These are phyloP conservation scores for Tragelaphus imberbis DNA, from an alignment of 2,113 vertebrate genomes.

Conservation along the genomic window DNA sequence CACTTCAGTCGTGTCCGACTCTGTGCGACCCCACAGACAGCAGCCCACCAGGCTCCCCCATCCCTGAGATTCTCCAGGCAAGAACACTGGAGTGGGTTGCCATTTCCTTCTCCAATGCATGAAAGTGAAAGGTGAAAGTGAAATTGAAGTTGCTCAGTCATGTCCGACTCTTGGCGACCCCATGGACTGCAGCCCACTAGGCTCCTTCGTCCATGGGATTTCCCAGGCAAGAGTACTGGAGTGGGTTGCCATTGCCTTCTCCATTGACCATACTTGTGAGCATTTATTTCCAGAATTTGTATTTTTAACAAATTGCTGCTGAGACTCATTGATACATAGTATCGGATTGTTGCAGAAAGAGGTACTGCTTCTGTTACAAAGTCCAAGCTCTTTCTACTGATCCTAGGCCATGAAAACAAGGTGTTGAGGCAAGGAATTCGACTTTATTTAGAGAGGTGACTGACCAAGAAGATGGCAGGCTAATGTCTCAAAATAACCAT, in stretches of 20 bases:
- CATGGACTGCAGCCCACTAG: too few species aligned
- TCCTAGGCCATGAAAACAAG: not conserved
- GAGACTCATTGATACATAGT: not conserved
- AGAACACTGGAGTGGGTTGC: too few species aligned
- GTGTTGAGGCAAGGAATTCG: not conserved
- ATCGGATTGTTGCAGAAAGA: not conserved
- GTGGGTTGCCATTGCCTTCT: not conserved
- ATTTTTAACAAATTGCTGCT: not conserved
- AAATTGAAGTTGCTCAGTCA: rapidly evolving
- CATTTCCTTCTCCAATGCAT: too few species aligned
- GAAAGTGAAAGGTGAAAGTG: too few species aligned
- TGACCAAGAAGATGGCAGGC: not conserved
- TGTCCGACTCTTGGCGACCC: too few species aligned
- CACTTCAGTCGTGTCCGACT: rapidly evolving
- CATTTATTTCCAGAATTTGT: not conserved
- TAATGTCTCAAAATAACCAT: not conserved
- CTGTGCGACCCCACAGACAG: too few species aligned
- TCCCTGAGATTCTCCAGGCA: too few species aligned
- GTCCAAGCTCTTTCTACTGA: not conserved
- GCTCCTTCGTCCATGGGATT: too few species aligned
- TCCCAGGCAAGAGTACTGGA: not conserved
- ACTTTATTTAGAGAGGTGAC: not conserved
- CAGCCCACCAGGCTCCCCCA: too few species aligned
- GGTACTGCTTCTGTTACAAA: not conserved
- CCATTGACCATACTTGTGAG: not conserved